These are phyloP conservation scores for Myiotriccus ornatus DNA, from an alignment of 2,797 vertebrate genomes.

Conservation along the genomic window DNA sequence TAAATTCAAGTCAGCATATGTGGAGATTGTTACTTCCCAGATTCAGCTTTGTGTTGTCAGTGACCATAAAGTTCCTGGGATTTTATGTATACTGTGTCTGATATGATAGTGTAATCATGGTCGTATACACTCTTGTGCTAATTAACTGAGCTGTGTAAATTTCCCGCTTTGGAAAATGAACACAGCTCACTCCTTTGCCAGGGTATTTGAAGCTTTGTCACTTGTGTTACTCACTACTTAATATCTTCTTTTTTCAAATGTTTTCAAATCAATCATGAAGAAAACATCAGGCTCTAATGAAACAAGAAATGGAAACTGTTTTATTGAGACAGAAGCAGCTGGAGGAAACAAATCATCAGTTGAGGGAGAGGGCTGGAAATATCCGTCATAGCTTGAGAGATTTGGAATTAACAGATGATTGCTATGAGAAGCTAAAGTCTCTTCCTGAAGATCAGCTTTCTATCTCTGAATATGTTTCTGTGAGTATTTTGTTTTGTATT, in stretches of 20 bases:
- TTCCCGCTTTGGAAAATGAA: background rate
- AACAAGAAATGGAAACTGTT: slow-evolving; percentile 94
- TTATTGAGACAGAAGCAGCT: slow-evolving; percentile 90
- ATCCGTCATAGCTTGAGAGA: slow-evolving; percentile 86
- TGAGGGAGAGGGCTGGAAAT: slow-evolving; percentile 89
- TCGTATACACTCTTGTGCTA: background rate
- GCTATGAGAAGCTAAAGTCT: slow-evolving; percentile 83
- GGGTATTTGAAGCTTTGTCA: background rate
- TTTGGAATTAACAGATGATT: slow-evolving; percentile 87
- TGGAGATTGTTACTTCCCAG: background rate
- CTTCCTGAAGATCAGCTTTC: slow-evolving; percentile 90
- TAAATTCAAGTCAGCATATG: background rate
- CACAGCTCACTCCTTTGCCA: background rate
- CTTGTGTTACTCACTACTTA: background rate
- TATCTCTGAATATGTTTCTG: slow-evolving; percentile 93
- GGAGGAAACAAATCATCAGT: slow-evolving; percentile 89
- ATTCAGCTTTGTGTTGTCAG: background rate
- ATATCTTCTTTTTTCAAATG: slow-evolving; percentile 1
- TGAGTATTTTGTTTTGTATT: slow-evolving; percentile 71
- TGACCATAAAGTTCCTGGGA: background rate
- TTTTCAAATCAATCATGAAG: slow-evolving; percentile 70
- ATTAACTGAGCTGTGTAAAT: background rate
- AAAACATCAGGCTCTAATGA: slow-evolving; percentile 90
- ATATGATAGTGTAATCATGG: background rate
- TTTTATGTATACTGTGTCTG: background rate